phyloP scores from a whole-genome alignment of 2,113 vertebrate species.

The Mesitornis unicolor region DNA sequence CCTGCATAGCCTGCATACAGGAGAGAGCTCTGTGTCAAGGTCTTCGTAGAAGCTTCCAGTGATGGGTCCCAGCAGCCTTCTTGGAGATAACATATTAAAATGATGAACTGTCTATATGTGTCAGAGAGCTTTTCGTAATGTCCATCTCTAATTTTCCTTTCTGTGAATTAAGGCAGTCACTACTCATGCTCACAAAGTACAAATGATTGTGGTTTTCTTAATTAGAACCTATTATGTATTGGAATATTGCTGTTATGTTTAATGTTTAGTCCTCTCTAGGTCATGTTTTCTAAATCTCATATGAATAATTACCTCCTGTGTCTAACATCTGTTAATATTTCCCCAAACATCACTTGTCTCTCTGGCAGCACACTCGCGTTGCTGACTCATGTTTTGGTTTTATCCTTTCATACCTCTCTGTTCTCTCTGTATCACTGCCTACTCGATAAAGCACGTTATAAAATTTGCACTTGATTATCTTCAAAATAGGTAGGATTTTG shows the following conservation, averaged over 20 bases:
- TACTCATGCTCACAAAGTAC: neutral
- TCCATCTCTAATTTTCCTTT: neutral
- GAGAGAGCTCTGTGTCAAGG: neutral
- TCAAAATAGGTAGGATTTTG: neutral
- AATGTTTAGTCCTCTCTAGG: neutral
- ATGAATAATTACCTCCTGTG: slow-evolving; percentile 25
- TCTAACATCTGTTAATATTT: slow-evolving; percentile 40
- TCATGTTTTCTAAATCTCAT: neutral
- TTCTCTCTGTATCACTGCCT: neutral
- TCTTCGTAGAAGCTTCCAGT: neutral
- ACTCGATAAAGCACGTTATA: fast-evolving
- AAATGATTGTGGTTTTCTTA: neutral
- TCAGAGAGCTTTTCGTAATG: neutral
- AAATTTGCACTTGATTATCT: neutral
- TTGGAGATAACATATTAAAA: neutral
- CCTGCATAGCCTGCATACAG: neutral
- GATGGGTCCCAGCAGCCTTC: neutral
- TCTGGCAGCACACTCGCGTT: neutral
- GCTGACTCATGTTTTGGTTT: slow-evolving; percentile 15
- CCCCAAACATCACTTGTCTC: neutral
- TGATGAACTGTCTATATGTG: neutral
- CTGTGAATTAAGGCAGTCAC: neutral
- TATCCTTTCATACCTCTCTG: neutral
- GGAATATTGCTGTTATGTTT: neutral
- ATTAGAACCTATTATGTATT: neutral